Percentiles rank a stretch among this genome's conserved stretches.
Evolutionary conservation across 2,113 vertebrate species (phyloP).

Genomic region (Pantherophis guttatus): DNA sequence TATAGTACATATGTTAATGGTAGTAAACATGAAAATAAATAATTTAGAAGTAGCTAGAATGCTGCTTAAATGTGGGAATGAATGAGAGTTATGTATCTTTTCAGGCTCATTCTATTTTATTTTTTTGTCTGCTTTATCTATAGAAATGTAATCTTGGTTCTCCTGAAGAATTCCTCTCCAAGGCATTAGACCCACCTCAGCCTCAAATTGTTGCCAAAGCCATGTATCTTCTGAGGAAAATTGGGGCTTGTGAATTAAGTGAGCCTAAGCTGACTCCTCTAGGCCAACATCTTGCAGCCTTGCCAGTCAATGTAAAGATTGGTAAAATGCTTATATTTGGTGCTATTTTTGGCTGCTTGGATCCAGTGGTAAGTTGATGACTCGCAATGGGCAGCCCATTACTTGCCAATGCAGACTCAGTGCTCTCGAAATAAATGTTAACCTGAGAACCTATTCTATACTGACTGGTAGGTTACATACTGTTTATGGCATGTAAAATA

Average conservation of each 20-base stretch:
- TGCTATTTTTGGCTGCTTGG: slow-evolving; percentile 93
- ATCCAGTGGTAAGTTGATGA: slow-evolving; percentile 83
- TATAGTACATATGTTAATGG: neutral
- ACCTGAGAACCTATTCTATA: neutral
- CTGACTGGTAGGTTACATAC: neutral
- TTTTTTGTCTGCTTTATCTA: slow-evolving; percentile 1
- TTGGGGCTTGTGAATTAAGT: slow-evolving; percentile 85
- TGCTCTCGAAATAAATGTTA: neutral
- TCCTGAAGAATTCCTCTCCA: slow-evolving; percentile 90
- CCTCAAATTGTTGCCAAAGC: slow-evolving; percentile 93
- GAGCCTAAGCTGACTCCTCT: slow-evolving; percentile 84
- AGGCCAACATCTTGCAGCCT: slow-evolving; percentile 90
- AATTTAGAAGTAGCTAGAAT: neutral
- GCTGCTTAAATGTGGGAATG: neutral
- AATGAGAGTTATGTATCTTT: neutral
- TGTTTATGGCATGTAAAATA: neutral
- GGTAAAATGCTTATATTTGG: slow-evolving; percentile 99
- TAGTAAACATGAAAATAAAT: neutral
- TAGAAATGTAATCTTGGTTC: slow-evolving; percentile 94
- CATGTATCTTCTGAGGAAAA: slow-evolving; percentile 86
- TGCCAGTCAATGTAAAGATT: slow-evolving; percentile 96
- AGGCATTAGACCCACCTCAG: slow-evolving; percentile 88
- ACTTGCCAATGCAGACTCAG: neutral
- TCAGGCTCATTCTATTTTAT: neutral
- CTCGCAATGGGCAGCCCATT: neutral